Evolutionary conservation across 2,113 vertebrate genomes (phyloP).

Genomic region (Reinhardtius hippoglossoides): DNA sequence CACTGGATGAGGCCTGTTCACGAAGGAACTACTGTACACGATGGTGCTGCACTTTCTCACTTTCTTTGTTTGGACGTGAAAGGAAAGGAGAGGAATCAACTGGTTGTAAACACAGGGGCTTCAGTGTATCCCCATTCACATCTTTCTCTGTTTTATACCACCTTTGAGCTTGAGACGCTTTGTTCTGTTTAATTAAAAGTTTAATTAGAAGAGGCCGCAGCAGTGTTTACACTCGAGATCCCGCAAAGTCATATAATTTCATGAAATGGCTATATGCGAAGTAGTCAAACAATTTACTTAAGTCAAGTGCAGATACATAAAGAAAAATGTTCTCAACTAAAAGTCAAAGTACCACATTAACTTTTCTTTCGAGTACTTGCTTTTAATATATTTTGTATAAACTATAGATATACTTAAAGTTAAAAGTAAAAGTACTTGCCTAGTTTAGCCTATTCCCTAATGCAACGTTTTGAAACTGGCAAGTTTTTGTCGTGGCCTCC

Average conservation of each 20-base stretch:
- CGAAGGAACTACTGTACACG: constrained; percentile 56
- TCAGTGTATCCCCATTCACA: constrained; percentile 32
- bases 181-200: neutral
- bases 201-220: neutral
- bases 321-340: too few species aligned
- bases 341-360: too few species aligned
- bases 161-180: neutral
- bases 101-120: constrained; percentile 57
- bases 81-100: constrained; percentile 64
- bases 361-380: too few species aligned
- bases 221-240: neutral
- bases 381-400: too few species aligned
- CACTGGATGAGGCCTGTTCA: constrained; percentile 61
- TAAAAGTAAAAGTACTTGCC: too few species aligned
- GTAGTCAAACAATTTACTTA: too few species aligned
- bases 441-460: too few species aligned
- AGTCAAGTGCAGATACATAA: too few species aligned
- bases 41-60: constrained; percentile 72
- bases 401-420: too few species aligned
- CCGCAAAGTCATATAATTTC: neutral
- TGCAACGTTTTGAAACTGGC: too few species aligned
- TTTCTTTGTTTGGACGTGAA: constrained; percentile 77
- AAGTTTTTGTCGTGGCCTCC: too few species aligned
- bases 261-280: neutral
- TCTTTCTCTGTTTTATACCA: constrained; percentile 6